Base-by-base conservation (phyloP, 2,888 invertebrate genomes). In the Catonia carolina region DNA sequence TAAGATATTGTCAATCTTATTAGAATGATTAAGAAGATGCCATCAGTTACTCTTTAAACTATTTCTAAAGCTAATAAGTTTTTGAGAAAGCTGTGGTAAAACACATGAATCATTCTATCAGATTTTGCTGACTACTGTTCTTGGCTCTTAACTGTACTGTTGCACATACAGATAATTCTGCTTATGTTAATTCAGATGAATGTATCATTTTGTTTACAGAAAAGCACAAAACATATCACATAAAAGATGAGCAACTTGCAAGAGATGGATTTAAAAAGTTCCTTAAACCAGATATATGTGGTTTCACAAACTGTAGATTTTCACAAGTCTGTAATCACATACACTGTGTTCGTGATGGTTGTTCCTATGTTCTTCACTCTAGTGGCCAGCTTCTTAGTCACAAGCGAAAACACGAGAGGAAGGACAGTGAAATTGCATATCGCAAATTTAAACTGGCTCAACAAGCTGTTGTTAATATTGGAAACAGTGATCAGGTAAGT, bases 241-340 rank as follows among this genome's bases (percentile, higher is more conserved):
- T 96, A 70, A 96, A 96, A 74, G 97, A 98, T 75, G 94, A 95
- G 70, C 93, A 96, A 63, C 77, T 98, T 47, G 88, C 90, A 37
- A 84, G 91, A 62, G 97, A 98, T 71, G 97, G 97, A 15, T 98
- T 98, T 77, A 97, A 96, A 74, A 98, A 98, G 73, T 98, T 95
- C 74, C 90, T 97, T 84, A 98, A 98, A 74, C 93, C 93, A 65
- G 97, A 98, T 70, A 81, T 84, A 1, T 98, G 98, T 67, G 87
- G 89, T 0, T 97, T 90, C 75, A 84, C 89, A 35, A 86, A 85
- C 66, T 98, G 98, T 71, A 83, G 93, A 56, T 97, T 95, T 74
- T 95, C 95, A 36, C 83, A 89, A 58, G 89, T 94, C 48, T 93
- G 93, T 78, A 98, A 98, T 76, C 98, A 98, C 74, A 98, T 97